phyloP scores from a whole-genome alignment of 2,797 vertebrate species.

The Hydrophis major region DNA sequence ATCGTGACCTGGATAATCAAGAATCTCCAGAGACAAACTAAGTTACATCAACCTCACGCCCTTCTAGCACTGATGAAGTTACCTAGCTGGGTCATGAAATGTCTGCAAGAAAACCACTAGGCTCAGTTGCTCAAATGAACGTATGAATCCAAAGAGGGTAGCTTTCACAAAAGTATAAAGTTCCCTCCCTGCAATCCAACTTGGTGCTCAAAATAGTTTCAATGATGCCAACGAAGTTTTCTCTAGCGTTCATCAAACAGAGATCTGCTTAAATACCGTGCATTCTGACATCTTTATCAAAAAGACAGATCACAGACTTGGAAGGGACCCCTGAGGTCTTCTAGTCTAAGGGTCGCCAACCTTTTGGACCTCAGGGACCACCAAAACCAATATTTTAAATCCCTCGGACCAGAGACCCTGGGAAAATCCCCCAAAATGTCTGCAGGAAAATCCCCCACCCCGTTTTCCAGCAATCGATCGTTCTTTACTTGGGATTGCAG shows the following conservation, averaged over 20 bases:
- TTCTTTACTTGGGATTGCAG: too few relatives aligned
- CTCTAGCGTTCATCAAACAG: not conserved
- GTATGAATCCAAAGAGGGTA: not conserved
- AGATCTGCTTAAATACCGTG: not conserved
- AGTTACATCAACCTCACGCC: accelerated
- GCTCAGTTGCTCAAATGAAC: not conserved
- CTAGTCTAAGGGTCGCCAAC: not conserved
- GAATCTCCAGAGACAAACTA: not conserved
- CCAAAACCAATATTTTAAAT: too few relatives aligned
- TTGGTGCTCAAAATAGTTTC: not conserved
- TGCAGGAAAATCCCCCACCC: too few relatives aligned
- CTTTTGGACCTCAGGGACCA: too few relatives aligned
- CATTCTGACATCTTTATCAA: not conserved
- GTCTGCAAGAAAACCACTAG: not conserved
- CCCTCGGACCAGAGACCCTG: too few relatives aligned
- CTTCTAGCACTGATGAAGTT: not conserved
- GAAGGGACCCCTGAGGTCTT: not conserved
- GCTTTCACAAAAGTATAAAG: not conserved
- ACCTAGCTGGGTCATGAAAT: not conserved
- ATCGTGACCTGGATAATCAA: not conserved
- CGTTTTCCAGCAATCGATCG: too few relatives aligned
- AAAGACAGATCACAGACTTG: not conserved
- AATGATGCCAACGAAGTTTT: too few relatives aligned
- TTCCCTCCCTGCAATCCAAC: not conserved
- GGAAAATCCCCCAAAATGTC: too few relatives aligned